phyloP scores from a whole-genome alignment of 1,140 invertebrate genomes.

The Stegodyphus dumicola region DNA sequence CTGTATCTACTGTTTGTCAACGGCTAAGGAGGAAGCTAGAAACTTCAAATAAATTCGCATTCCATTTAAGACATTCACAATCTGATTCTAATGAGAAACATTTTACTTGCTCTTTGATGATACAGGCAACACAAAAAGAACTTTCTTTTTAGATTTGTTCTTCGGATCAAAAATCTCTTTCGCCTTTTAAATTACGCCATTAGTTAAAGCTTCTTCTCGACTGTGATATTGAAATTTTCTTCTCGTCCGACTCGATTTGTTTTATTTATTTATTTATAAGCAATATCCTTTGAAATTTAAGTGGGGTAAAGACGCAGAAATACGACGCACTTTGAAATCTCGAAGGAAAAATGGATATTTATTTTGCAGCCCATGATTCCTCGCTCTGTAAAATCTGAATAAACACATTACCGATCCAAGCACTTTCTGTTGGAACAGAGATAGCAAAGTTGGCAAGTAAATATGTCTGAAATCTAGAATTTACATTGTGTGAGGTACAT shows the following conservation, averaged over 20 bases:
- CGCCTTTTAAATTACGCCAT: slow-evolving; percentile 7
- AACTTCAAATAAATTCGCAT: too few species aligned
- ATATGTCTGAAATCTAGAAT: slow-evolving; percentile 25
- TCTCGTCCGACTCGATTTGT: not conserved
- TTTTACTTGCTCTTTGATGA: too few species aligned
- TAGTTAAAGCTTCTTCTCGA: not conserved
- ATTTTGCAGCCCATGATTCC: slow-evolving; percentile 14
- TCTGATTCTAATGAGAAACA: too few species aligned
- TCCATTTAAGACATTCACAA: too few species aligned
- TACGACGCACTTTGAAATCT: slow-evolving; percentile 7
- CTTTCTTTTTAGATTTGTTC: too few species aligned
- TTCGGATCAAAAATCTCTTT: slow-evolving; percentile 6
- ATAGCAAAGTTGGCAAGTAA: slow-evolving; percentile 33
- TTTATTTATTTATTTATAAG: slow-evolving; percentile 34
- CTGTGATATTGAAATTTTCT: slow-evolving; percentile 6
- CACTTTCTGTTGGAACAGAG: slow-evolving; percentile 12
- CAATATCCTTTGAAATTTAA: slow-evolving; percentile 42
- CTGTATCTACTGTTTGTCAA: too few species aligned
- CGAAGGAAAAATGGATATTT: slow-evolving; percentile 43
- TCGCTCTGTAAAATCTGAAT: slow-evolving; percentile 39
- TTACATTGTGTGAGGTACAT: slow-evolving; percentile 4
- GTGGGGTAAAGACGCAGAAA: slow-evolving; percentile 19
- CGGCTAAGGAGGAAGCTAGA: too few species aligned
- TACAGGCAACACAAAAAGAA: too few species aligned
- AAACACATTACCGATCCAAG: slow-evolving; percentile 33